Conservation (phyloP, 2,797 vertebrate species). For the Karalla daura region DNA sequence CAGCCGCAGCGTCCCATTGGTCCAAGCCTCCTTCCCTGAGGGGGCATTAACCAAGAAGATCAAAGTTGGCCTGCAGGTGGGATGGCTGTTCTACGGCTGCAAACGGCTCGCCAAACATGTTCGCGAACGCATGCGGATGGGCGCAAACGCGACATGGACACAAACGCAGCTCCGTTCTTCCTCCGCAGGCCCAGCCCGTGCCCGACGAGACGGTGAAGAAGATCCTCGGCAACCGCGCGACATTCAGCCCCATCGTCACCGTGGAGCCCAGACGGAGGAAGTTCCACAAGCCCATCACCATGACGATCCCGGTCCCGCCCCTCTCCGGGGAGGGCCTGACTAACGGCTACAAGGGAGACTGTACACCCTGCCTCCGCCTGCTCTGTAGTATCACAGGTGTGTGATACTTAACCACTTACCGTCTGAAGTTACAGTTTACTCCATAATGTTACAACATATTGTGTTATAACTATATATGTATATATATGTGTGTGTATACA, state of each 20-base stretch:
- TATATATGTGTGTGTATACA: too few species aligned
- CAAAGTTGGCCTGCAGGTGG: constrained; percentile 96
- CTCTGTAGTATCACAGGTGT: constrained; percentile 97
- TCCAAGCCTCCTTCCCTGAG: constrained; percentile 96
- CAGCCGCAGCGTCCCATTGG: constrained; percentile 91
- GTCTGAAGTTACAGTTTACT: too few species aligned
- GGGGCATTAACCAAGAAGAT: constrained; percentile 98
- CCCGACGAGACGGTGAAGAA: constrained; percentile 96
- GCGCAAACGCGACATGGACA: neutral
- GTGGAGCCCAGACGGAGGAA: constrained; percentile 98
- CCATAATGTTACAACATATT: too few species aligned
- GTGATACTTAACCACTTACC: too few species aligned
- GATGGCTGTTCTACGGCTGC: neutral
- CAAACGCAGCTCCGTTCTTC: neutral
- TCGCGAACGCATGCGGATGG: neutral
- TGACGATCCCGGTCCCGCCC: constrained; percentile 97
- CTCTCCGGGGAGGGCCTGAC: constrained; percentile 93
- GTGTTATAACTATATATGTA: too few species aligned
- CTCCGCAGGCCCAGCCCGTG: constrained; percentile 92
- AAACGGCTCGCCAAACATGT: neutral
- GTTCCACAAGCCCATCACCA: constrained; percentile 99
- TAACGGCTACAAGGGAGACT: constrained; percentile 95
- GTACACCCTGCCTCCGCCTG: constrained; percentile 92
- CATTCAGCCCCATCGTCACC: constrained; percentile 98
- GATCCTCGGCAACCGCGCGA: constrained; percentile 95